Evolutionary conservation across 2,113 vertebrate species (phyloP).

Genomic region (Dicaeum eximium): DNA sequence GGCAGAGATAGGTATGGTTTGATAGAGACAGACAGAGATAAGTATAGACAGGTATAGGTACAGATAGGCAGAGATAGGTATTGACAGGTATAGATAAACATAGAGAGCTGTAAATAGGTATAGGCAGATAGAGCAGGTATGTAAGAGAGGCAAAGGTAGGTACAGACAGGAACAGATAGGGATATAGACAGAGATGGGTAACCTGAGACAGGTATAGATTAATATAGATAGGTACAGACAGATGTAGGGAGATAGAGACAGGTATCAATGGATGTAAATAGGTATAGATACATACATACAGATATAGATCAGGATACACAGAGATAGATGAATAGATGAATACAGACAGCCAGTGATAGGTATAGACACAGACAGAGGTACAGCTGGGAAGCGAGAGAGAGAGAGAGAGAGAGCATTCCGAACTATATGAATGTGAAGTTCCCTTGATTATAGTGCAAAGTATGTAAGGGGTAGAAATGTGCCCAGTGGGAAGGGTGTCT

Average conservation of each 20-base stretch:
- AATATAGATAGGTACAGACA: background rate
- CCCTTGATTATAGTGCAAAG: background rate
- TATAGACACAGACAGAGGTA: background rate
- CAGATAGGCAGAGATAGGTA: background rate
- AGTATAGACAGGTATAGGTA: background rate
- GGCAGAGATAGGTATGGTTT: background rate
- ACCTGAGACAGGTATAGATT: background rate
- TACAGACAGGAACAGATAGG: background rate
- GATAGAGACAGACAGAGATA: background rate
- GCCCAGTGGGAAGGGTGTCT: background rate
- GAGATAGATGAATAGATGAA: no score
- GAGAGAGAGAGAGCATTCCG: background rate
- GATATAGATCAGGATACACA: background rate
- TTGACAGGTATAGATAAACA: background rate
- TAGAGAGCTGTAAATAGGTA: background rate
- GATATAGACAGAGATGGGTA: background rate
- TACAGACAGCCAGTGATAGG: background rate
- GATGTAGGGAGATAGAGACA: background rate
- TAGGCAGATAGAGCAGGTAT: background rate
- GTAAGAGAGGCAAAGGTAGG: background rate
- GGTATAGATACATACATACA: background rate
- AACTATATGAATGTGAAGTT: background rate
- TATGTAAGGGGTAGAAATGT: background rate
- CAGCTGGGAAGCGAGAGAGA: background rate
- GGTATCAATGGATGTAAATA: background rate